Evolutionary conservation across 1,140 invertebrate genomes (phyloP).

Genomic region (Drosophila serrata): DNA sequence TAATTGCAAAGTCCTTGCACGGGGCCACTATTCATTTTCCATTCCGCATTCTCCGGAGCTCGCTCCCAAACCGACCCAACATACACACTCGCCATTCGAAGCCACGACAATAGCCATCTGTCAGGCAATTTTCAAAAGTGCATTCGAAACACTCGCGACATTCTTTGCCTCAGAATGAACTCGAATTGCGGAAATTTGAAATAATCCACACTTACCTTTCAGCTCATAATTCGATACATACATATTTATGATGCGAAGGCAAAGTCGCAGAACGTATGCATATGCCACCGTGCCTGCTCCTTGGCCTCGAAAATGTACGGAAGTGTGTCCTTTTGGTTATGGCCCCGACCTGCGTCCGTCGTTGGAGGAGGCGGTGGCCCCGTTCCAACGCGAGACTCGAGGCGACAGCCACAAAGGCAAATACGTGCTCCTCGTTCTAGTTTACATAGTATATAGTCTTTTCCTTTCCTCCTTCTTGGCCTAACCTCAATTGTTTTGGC

Average conservation of each 20-base stretch:
- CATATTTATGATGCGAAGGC: not conserved
- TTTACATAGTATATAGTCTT: constrained; percentile 17
- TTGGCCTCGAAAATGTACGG: constrained; percentile 16
- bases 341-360: constrained; percentile 11
- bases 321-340: constrained; percentile 24
- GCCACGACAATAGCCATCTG: constrained; percentile 33
- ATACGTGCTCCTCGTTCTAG: constrained; percentile 41
- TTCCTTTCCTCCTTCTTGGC: not conserved
- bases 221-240: not conserved
- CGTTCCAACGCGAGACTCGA: constrained; percentile 21
- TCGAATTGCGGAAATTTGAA: not conserved
- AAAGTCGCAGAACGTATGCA: not conserved
- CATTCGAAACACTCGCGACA: constrained; percentile 30
- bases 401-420: constrained; percentile 47
- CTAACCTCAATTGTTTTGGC: constrained; percentile 74
- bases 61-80: not conserved
- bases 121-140: constrained; percentile 55
- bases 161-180: not conserved
- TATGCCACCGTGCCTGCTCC: not conserved
- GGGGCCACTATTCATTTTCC: constrained; percentile 24
- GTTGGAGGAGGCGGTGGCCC: constrained; percentile 17
- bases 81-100: constrained; percentile 8
- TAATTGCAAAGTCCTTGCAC: constrained; percentile 68
- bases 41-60: constrained; percentile 2
- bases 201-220: not conserved